Base-by-base conservation (phyloP, 2,888 invertebrate genomes). In the Abrostola tripartita region DNA sequence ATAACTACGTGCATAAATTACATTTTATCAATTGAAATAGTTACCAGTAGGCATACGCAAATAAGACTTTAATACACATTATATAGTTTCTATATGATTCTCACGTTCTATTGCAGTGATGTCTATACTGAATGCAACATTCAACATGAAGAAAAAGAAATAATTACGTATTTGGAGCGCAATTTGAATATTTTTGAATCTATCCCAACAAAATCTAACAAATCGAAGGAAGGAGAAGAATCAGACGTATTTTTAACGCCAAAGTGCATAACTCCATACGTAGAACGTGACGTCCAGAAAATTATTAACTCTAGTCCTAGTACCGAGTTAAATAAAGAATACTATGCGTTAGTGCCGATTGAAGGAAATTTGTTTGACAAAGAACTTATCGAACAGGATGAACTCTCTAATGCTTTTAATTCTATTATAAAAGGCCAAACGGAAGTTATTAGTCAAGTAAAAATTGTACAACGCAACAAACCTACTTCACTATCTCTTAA, bases 341-440 rank as follows among this genome's bases (percentile, higher is more conserved):
- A 92, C 71, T 92, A 93, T 81, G 90, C 91, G 51, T 77, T 91
- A 72, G 90, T 91, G 44, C 90, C 91, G 37, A 88, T 91, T 69
- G 92, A 93, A 56, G 85, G 85, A 40, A 88, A 88, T 66, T 84
- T 92, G 68, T 81, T 95, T 75, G 95, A 95, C 53, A 92, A 91
- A 80, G 95, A 95, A 83, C 88, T 95, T 14, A 91, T 87, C 37
- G 95, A 95, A 84, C 95, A 95, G 83, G 95, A 95, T 81, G 92
- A 88, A 51, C 86, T 95, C 44, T 94, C 94, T 49, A 88, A 89
- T 82, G 95, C 95, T 53, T 95, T 95, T 85, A 89, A 93, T 67
- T 92, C 91, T 63, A 94, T 95, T 65, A 91, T 90, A 78, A 90
- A 90, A 81, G 82, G 87, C 5, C 91, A 90, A 85, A 75, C 81